These are phyloP conservation scores for Beris chalybata DNA, from an alignment of 2,888 invertebrate genomes.

Conservation along the genomic window DNA sequence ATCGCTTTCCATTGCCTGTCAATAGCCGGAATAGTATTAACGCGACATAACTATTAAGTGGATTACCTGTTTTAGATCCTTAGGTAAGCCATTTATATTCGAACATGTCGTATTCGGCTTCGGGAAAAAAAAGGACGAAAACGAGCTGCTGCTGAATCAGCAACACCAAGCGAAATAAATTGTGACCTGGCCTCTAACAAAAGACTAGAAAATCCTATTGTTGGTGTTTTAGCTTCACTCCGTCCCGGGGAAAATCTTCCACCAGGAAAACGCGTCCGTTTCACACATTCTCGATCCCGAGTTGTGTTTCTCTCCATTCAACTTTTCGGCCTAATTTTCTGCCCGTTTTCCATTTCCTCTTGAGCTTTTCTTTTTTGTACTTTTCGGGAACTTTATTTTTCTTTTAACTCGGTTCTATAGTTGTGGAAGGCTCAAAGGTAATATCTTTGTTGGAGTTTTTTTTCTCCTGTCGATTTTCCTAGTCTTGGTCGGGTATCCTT, in stretches of 20 bases:
- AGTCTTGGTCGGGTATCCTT: not conserved
- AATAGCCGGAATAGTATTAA: too few relatives aligned
- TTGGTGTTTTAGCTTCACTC: not conserved
- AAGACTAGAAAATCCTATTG: too few relatives aligned
- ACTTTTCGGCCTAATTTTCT: conserved; percentile 14
- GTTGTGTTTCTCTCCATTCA: conserved; percentile 1
- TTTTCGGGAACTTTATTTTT: not conserved
- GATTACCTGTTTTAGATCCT: too few relatives aligned
- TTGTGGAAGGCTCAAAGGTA: conserved; percentile 11
- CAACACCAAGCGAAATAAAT: too few relatives aligned
- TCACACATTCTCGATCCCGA: not conserved
- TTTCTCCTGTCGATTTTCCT: not conserved
- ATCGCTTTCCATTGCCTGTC: too few relatives aligned
- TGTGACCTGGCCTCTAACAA: too few relatives aligned
- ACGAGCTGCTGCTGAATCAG: too few relatives aligned
- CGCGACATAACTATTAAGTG: too few relatives aligned
- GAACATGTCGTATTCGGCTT: too few relatives aligned
- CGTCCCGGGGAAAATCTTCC: not conserved
- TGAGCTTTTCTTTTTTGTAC: not conserved
- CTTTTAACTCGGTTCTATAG: conserved; percentile 3
- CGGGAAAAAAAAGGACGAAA: too few relatives aligned
- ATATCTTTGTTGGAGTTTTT: conserved; percentile 2
- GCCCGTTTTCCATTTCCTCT: not conserved
- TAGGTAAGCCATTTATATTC: too few relatives aligned
- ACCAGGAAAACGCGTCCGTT: conserved; percentile 4